phyloP scores from a whole-genome alignment of 1,140 invertebrate genomes.

The Dolichoris vasculosae region DNA sequence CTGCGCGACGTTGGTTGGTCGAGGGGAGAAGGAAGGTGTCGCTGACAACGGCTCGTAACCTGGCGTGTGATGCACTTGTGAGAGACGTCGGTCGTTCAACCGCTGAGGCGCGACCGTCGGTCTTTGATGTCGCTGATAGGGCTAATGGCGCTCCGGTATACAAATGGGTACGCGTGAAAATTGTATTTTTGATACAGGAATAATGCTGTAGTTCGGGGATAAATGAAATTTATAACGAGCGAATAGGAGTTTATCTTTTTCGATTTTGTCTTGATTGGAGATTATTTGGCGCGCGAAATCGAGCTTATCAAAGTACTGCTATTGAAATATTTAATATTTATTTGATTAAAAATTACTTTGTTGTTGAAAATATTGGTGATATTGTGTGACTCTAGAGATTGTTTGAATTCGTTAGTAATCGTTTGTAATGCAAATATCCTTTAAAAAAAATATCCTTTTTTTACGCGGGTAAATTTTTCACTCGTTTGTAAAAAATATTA shows the following conservation, averaged over 20 bases:
- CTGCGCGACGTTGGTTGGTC: neutral
- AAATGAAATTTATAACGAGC: too few relatives aligned
- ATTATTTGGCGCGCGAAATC: too few relatives aligned
- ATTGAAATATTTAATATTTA: too few relatives aligned
- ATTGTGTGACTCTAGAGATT: too few relatives aligned
- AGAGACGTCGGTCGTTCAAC: neutral
- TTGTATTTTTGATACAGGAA: neutral
- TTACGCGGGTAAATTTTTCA: too few relatives aligned
- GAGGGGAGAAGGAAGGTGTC: neutral
- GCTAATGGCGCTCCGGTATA: neutral
- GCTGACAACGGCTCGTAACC: neutral
- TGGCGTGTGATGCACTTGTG: neutral
- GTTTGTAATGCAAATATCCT: too few relatives aligned
- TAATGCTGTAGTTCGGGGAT: neutral
- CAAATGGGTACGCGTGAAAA: neutral
- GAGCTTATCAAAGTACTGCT: too few relatives aligned
- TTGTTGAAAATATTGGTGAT: too few relatives aligned
- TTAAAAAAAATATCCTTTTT: too few relatives aligned
- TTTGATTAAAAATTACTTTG: too few relatives aligned
- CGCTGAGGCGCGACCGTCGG: neutral
- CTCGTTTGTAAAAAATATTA: too few relatives aligned
- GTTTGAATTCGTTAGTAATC: too few relatives aligned
- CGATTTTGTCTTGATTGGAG: neutral
- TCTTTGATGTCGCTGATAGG: constrained; percentile 16
- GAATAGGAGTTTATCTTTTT: neutral